Base-by-base conservation (phyloP, 2,888 invertebrate species). In the Mayetiola destructor region DNA sequence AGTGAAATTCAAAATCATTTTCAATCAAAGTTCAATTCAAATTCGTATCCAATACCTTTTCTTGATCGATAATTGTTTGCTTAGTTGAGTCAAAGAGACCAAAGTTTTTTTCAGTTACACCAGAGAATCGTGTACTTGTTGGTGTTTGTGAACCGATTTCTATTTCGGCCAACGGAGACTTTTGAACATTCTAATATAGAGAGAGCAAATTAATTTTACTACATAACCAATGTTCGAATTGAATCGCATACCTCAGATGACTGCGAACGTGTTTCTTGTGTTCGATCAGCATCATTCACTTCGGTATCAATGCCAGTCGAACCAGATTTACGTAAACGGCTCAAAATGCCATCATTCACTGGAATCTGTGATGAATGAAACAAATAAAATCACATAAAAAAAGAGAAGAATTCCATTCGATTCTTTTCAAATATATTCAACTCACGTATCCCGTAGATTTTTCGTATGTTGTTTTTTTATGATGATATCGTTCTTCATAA, bases 401-500 rank as follows among this genome's bases (percentile, higher is more conserved):
- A 39, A 16, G 4, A 20, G 39, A 8, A 18, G 9, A 20, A 9
- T 39, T 36, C n/a, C n/a, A 16, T 36, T 36, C 4, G 4, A 9
- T 36, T 36, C n/a, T 36, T 36, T 12, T 36, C 9, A 10, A 10
- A 23, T 21, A 27, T 27, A 4, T 29, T 14, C 20, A 5, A 52
- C 27, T 27, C 16, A 52, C 52, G 5, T 10, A 20, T 53, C 39
- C 56, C 3, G 39, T 37, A 1, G 60, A 63, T 42, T 61, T 61
- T 6, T 56, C 55, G 12, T 56, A 58, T 12, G 60, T 62, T 23
- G 62, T 64, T 57, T 64, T 64, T 39, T 64, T 62, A 36, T 63
- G 64, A 10, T 62, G 60, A 56, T 65, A 64, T 30, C 62, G 59
- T 23, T 61, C 60, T n/a, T 62, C 62, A 8, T 59, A 55, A 14